Conservation (phyloP, 2,113 vertebrate species). For the Prionailurus bengalensis region DNA sequence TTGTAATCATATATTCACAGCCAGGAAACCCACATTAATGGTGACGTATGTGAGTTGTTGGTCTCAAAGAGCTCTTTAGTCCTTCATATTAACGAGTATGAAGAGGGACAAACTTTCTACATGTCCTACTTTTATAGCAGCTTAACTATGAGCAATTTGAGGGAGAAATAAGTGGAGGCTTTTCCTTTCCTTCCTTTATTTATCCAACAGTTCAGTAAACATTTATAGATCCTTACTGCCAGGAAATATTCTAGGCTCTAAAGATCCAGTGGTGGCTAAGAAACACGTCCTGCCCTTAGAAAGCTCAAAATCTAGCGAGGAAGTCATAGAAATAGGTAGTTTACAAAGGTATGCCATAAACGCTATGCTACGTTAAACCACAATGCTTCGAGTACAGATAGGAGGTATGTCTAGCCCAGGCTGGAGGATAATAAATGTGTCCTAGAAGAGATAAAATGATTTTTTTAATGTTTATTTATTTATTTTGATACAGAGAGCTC, state of each 20-base stretch:
- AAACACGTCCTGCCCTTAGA: not conserved
- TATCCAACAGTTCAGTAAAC: not conserved
- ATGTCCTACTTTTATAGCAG: not conserved
- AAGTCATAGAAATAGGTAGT: not conserved
- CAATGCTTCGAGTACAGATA: rapidly evolving
- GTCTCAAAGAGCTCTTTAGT: not conserved
- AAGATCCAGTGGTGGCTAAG: not conserved
- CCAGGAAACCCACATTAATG: not conserved
- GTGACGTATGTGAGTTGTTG: not conserved
- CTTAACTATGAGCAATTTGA: not conserved
- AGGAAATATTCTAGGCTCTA: not conserved
- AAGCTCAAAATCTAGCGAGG: not conserved
- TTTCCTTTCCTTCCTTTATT: not conserved
- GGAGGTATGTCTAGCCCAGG: not conserved
- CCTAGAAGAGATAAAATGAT: not conserved
- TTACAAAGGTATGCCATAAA: not conserved
- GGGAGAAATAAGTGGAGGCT: not conserved
- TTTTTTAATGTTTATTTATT: no score
- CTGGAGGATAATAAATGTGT: not conserved
- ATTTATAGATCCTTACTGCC: not conserved
- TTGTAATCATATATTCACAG: not conserved
- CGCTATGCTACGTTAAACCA: not conserved
- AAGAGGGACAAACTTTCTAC: not conserved
- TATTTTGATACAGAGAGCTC: no score
- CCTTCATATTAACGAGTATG: not conserved